A percentile compares a stretch with the other conserved stretches of the same genome.
Conservation (phyloP, 2,888 invertebrate species). For the Pandemis heparana region DNA sequence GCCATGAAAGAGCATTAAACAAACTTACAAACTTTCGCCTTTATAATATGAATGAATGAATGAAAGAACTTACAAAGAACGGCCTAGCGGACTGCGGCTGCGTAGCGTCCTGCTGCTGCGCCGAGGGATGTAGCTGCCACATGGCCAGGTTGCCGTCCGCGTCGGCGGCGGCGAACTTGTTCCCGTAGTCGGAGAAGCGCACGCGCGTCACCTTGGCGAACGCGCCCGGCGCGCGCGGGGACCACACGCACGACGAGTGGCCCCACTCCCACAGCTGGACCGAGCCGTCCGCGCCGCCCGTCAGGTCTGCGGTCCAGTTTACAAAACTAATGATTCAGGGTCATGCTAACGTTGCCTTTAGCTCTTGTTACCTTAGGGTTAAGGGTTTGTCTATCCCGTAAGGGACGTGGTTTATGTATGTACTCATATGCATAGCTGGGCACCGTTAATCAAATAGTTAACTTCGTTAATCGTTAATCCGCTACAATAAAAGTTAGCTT, state of each 20-base stretch:
- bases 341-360: too few species aligned
- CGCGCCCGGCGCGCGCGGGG: slow-evolving; percentile 96
- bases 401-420: too few species aligned
- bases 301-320: slow-evolving; percentile 87
- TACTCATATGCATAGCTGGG: too few species aligned
- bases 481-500: too few species aligned
- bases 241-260: slow-evolving; percentile 95
- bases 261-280: slow-evolving; percentile 99
- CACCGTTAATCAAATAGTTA: too few species aligned
- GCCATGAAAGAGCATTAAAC: too few species aligned
- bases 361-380: too few species aligned
- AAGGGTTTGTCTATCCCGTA: too few species aligned
- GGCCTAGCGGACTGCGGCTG: slow-evolving; percentile 89
- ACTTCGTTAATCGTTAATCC: too few species aligned
- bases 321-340: too few species aligned
- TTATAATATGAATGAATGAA: too few species aligned
- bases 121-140: slow-evolving; percentile 95
- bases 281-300: slow-evolving; percentile 98
- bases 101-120: slow-evolving; percentile 73
- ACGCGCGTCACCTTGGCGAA: slow-evolving; percentile 98
- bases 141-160: slow-evolving; percentile 98
- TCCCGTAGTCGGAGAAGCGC: slow-evolving; percentile 98
- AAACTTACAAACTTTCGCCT: too few species aligned
- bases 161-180: slow-evolving; percentile 99
- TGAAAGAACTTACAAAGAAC: slow-evolving; percentile 95